Evolutionary conservation across 2,888 invertebrate species (phyloP).

Genomic region (Drosophila paranaensis): DNA sequence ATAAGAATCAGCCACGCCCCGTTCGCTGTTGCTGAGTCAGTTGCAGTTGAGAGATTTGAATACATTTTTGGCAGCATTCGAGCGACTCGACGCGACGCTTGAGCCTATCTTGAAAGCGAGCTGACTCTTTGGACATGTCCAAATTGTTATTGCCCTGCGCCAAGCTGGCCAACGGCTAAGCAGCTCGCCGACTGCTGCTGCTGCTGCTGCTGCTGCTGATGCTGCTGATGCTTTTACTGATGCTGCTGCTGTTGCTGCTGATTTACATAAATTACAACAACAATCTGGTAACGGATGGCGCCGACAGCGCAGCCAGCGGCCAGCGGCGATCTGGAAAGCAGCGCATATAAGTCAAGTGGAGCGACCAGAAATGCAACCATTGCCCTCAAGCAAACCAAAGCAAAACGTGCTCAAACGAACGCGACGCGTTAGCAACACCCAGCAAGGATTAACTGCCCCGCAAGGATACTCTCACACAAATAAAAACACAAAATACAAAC

Average conservation of each 20-base stretch:
- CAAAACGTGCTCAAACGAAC: slow-evolving; percentile 43
- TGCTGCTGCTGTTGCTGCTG: background rate
- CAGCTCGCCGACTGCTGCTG: slow-evolving; percentile 7
- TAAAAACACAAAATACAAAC: background rate
- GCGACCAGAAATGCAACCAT: slow-evolving; percentile 72
- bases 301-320: slow-evolving; percentile 51
- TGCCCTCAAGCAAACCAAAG: slow-evolving; percentile 70
- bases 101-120: slow-evolving; percentile 28
- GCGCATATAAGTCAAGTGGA: slow-evolving; percentile 79
- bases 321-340: slow-evolving; percentile 33
- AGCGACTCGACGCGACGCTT: background rate
- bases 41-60: slow-evolving; percentile 70
- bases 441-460: slow-evolving; percentile 9
- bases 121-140: slow-evolving; percentile 21
- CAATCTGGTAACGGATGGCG: slow-evolving; percentile 27
- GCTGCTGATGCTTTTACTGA: background rate
- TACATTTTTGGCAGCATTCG: slow-evolving; percentile 73
- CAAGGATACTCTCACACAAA: slow-evolving; percentile 24
- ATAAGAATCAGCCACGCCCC: slow-evolving; percentile 53
- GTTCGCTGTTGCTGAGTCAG: slow-evolving; percentile 6
- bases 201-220: background rate
- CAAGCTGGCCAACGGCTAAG: slow-evolving; percentile 17
- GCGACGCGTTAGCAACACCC: slow-evolving; percentile 24
- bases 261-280: slow-evolving; percentile 73
- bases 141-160: slow-evolving; percentile 22